Base-by-base conservation (phyloP, 1,140 invertebrate genomes). In the Venturia canescens region DNA sequence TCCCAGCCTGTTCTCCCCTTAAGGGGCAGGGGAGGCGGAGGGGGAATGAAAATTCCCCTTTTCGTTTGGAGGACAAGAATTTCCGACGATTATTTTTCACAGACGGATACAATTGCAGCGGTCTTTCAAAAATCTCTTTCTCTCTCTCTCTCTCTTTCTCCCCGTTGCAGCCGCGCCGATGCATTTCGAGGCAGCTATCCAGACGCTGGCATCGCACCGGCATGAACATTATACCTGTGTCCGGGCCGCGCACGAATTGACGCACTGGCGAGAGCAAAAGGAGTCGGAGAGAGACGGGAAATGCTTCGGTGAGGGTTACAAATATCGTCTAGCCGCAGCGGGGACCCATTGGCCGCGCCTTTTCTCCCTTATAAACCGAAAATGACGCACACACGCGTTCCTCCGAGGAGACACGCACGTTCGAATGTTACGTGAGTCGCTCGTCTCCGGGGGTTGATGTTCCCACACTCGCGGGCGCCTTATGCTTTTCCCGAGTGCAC, bases 281-380 rank as follows among this genome's bases (percentile, higher is more conserved):
- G 16, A 66, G 27, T 15, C 26, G 9, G 23, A 29, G 27, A 66
- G 63, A 66, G 63, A 29, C 3, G 16, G 63, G 29, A 29, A 27
- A 66, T 29, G 29, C 27, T 66, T 66, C 29, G 3, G 26, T 66
- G 63, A 66, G 26, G 26, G 63, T 66, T 60, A 29, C 16, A 66
- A 66, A 26, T 66, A 13, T 66, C 1, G 63, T 29, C 63, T 66
- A 66, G 63, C 63, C 23, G 63, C 27, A 66, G 23, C 23, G 27
- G 63, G 63, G 63, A 66, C 26, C 57, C 63, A 66, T 66, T 66
- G 63, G 63, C 63, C 63, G 23, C 63, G 63, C 63, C 63, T 66
- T 29, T 29, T 29, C 63, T 66, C 63, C 63, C 63, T 66, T 60
- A 60, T 60, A 60, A 66, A 66, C 23, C 63, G 27, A 66, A n/a